phyloP scores from a whole-genome alignment of 2,113 vertebrate genomes.

The Salvelinus sp. region DNA sequence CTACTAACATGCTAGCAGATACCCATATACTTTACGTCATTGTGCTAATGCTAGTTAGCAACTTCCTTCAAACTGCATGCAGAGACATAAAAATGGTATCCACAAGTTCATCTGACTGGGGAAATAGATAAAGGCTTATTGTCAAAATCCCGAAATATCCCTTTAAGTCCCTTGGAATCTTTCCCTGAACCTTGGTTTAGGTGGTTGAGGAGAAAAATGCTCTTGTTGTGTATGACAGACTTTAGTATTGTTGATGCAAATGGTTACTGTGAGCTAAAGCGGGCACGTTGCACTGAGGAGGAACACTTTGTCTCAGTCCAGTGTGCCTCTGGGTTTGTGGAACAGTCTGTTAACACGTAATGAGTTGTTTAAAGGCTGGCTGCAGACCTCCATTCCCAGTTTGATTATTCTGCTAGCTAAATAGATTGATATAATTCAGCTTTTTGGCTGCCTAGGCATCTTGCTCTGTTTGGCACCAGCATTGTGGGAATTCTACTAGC shows the following conservation, averaged over 20 bases:
- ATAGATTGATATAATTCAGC: conserved; percentile 26
- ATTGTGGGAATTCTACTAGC: conserved; percentile 3
- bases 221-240: conserved; percentile 10
- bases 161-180: no score
- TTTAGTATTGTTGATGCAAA: conserved; percentile 9
- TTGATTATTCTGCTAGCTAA: conserved; percentile 35
- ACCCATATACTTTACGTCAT: no score
- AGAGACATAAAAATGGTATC: no score
- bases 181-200: no score
- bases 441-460: conserved; percentile 13
- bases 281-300: conserved; percentile 1
- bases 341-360: conserved; percentile 34
- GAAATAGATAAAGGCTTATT: no score
- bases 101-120: no score
- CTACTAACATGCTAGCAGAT: no score
- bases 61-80: no score
- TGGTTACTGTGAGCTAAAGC: conserved; percentile 30
- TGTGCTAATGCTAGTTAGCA: no score
- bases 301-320: conserved; percentile 1
- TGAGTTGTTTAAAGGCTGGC: conserved; percentile 32
- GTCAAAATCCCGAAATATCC: no score
- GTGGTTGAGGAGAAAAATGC: conserved; percentile 2
- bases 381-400: conserved; percentile 7
- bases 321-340: conserved; percentile 24
- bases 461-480: conserved; percentile 31